A percentile compares a stretch with the other conserved stretches of the same genome.
phyloP scores from a whole-genome alignment of 2,888 invertebrate species.

The Acleris holmiana region DNA sequence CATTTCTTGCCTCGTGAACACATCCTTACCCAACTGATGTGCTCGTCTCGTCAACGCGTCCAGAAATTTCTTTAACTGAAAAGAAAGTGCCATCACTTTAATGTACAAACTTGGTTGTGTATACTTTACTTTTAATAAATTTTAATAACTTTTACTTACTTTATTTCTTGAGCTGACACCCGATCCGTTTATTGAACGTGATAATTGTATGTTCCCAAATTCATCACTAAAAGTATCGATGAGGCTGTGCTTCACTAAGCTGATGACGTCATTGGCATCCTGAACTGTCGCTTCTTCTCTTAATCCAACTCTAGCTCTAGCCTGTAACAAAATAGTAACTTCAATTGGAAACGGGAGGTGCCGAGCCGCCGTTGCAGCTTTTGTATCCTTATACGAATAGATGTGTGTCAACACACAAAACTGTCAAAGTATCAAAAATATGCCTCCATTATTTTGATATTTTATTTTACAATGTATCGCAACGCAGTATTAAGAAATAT shows the following conservation, averaged over 20 bases:
- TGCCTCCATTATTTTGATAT: too few relatives aligned
- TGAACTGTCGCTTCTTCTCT: conserved; percentile 90
- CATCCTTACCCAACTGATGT: conserved; percentile 86
- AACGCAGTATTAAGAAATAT: too few relatives aligned
- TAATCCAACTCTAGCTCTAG: conserved; percentile 94
- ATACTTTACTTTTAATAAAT: background rate
- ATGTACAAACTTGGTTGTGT: too few relatives aligned
- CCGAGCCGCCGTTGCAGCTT: too few relatives aligned
- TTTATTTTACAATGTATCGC: too few relatives aligned
- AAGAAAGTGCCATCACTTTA: conserved; percentile 40
- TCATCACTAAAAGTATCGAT: conserved; percentile 90
- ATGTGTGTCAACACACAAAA: too few relatives aligned
- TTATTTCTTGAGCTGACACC: conserved; percentile 89
- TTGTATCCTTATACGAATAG: too few relatives aligned
- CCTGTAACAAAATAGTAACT: conserved; percentile 76
- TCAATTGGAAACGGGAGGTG: too few relatives aligned
- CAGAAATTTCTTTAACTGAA: conserved; percentile 89
- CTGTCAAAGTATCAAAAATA: too few relatives aligned
- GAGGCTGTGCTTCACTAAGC: conserved; percentile 92
- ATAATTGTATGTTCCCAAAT: conserved; percentile 85
- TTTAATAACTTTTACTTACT: conserved; percentile 59
- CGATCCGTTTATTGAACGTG: conserved; percentile 88
- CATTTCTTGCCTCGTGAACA: conserved; percentile 91
- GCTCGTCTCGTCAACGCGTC: conserved; percentile 87
- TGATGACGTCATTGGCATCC: conserved; percentile 94